Evolutionary conservation across 2,113 vertebrate species (phyloP), one percentile per base, ranked within the genome.

Genomic region (Sterna hirundo): DNA sequence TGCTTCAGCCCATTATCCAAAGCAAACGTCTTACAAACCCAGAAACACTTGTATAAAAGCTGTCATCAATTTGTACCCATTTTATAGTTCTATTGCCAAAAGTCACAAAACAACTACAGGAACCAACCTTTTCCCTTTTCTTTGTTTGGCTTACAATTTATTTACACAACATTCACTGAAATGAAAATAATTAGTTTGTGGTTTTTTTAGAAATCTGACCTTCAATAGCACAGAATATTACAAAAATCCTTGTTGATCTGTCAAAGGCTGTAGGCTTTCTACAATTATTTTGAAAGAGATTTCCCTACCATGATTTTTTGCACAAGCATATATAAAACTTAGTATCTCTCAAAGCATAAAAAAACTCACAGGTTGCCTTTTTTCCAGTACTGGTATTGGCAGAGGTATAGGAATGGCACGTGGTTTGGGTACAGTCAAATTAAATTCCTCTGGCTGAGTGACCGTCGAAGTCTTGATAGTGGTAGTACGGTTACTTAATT

Each of bases 361-460:
- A 40, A 76, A 25, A 97, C 99, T 99, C 89, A 99, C 99, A 44
- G 98, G 98, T 90, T 84, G 98, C 23, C 65, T 65, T 96, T 98
- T 98, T 83, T 98, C 97, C 96, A 97, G 88, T 38, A 36, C 66
- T 8, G 98, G 98, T 72, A 98, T 97, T 80, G 78, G 96, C 83
- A 98, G 97, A 7, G 98, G 98, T 83, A 97, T 19, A 22, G 97
- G 98, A 72, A 98, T 93, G 79, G 97, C 65, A 4, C 97, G 98
- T 81, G 98, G 98, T 94, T 97, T 99, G 34, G 99, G 98, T 42
- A 96, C 94, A 25, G 98, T 99, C 96, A 99, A 97, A 84, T 96
- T 94, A 97, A 99, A 99, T 94, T 99, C 98, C 94, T 97, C 97
- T 44, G 98, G 98, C 91, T 98, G 79, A 20, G 99, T 99, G 91